phyloP scores from a whole-genome alignment of 2,888 invertebrate species.

The Hydriomena furcata region DNA sequence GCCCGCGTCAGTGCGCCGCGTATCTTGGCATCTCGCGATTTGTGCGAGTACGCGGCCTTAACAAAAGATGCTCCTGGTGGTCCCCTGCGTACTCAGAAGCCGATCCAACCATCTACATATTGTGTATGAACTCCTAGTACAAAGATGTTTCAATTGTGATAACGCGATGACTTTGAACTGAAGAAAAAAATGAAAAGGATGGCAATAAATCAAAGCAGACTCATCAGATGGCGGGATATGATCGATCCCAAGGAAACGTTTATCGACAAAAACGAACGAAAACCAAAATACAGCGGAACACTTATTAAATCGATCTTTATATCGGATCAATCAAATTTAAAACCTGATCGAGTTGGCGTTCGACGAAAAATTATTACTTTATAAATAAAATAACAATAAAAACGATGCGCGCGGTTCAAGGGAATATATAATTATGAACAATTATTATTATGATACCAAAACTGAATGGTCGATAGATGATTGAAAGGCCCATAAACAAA shows the following conservation, averaged over 20 bases:
- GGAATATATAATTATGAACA: slow-evolving; percentile 83
- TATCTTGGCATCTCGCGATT: slow-evolving; percentile 79
- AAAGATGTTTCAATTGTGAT: not conserved
- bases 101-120: slow-evolving; percentile 55
- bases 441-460: slow-evolving; percentile 82
- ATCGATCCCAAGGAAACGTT: slow-evolving; percentile 67
- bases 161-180: slow-evolving; percentile 8
- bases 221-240: slow-evolving; percentile 59
- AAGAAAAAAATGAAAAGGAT: slow-evolving; percentile 14
- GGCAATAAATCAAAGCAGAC: slow-evolving; percentile 62
- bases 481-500: slow-evolving; percentile 83
- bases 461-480: slow-evolving; percentile 82
- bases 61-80: slow-evolving; percentile 79
- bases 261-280: slow-evolving; percentile 70
- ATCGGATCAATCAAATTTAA: slow-evolving; percentile 83
- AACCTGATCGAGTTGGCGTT: slow-evolving; percentile 76
- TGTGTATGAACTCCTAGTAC: slow-evolving; percentile 38
- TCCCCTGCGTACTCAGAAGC: slow-evolving; percentile 59
- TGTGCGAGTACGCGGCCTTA: slow-evolving; percentile 67
- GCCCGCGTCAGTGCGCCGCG: slow-evolving; percentile 66
- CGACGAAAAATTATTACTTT: slow-evolving; percentile 81
- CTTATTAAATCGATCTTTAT: slow-evolving; percentile 81
- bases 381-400: slow-evolving; percentile 84
- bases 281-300: slow-evolving; percentile 70
- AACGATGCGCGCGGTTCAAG: slow-evolving; percentile 76